These are phyloP conservation scores for Malacosoma neustria DNA, from an alignment of 2,888 invertebrate genomes.

Conservation along the genomic window DNA sequence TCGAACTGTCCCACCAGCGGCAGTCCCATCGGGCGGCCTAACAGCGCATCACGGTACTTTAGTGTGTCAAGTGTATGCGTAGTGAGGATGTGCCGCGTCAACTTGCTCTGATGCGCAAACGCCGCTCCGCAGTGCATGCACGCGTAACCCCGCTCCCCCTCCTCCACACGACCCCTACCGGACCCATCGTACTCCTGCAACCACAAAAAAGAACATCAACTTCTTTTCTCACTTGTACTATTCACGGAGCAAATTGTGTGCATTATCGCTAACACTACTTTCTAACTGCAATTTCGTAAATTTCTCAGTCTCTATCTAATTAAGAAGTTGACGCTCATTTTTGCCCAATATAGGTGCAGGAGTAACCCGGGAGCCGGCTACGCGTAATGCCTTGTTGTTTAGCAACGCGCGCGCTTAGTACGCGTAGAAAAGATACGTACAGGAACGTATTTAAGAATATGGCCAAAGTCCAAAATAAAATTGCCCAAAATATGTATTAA, in stretches of 20 bases:
- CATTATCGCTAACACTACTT: slow-evolving; percentile 69
- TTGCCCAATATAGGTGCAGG: slow-evolving; percentile 79
- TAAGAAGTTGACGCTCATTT: slow-evolving; percentile 93
- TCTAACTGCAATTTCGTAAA: slow-evolving; percentile 68
- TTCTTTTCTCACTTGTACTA: slow-evolving; percentile 81
- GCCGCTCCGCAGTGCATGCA: slow-evolving; percentile 93
- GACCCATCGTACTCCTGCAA: slow-evolving; percentile 93
- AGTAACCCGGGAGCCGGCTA: slow-evolving; percentile 67
- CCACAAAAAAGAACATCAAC: slow-evolving; percentile 90
- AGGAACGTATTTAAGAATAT: slow-evolving; percentile 52
- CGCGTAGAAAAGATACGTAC: slow-evolving; percentile 53
- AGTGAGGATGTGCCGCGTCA: slow-evolving; percentile 91
- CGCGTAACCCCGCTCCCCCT: slow-evolving; percentile 77
- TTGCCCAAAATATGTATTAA: slow-evolving; percentile 70
- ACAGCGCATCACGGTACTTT: slow-evolving; percentile 85
- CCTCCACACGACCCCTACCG: slow-evolving; percentile 70
- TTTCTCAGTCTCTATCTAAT: slow-evolving; percentile 62
- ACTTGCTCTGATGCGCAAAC: slow-evolving; percentile 93
- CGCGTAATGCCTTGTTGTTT: slow-evolving; percentile 64
- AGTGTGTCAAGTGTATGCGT: slow-evolving; percentile 91
- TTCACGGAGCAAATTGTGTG: slow-evolving; percentile 62
- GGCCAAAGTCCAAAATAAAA: slow-evolving; percentile 60
- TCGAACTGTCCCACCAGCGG: slow-evolving; percentile 64
- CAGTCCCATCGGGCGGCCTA: slow-evolving; percentile 51
- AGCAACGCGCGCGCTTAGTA: slow-evolving; percentile 60